These are phyloP conservation scores for Diachasma alloeum DNA, from an alignment of 1,140 invertebrate species.

Conservation along the genomic window DNA sequence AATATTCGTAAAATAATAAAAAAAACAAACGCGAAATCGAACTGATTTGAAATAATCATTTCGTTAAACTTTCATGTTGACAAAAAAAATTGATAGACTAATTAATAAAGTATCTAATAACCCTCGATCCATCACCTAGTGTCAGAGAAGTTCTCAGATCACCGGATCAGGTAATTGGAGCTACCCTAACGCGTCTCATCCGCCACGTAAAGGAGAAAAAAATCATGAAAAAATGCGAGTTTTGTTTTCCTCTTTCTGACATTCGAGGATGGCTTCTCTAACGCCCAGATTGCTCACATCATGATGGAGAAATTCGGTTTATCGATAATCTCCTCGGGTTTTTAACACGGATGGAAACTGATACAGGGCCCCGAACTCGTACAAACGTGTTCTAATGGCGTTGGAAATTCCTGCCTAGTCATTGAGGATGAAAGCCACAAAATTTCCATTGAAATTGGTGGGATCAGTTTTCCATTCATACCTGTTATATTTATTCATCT, in stretches of 20 bases:
- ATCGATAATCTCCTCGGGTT: not conserved
- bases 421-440: not conserved
- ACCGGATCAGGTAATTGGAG: conserved; percentile 44
- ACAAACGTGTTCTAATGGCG: conserved; percentile 41
- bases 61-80: not conserved
- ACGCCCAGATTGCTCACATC: not conserved
- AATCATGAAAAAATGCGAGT: not conserved
- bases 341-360: conserved; percentile 36
- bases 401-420: conserved; percentile 41
- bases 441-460: not conserved
- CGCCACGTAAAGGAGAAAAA: conserved; percentile 10
- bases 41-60: too few relatives aligned
- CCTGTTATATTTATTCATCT: too few relatives aligned
- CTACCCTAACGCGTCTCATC: conserved; percentile 33
- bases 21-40: not conserved
- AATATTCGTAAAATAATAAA: conserved; percentile 1
- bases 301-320: not conserved
- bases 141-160: too few relatives aligned
- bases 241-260: not conserved
- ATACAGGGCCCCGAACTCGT: conserved; percentile 32
- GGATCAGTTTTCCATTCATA: not conserved
- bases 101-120: not conserved
- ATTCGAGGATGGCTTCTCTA: not conserved
- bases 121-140: too few relatives aligned
- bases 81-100: not conserved